These are phyloP conservation scores for Spisula solida DNA, from an alignment of 2,888 invertebrate genomes.

Conservation along the genomic window DNA sequence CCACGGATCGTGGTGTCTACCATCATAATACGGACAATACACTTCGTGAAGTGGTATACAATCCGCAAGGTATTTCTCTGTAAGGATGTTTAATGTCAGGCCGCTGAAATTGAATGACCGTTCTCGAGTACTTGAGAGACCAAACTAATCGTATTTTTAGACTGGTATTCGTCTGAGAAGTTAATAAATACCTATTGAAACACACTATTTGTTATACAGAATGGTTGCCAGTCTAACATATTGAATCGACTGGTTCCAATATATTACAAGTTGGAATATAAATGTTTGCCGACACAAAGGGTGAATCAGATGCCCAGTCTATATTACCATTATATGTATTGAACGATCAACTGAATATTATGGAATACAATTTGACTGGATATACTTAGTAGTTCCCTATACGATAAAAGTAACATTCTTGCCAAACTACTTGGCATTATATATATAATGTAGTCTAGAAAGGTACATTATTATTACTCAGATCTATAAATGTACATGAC, in stretches of 20 bases:
- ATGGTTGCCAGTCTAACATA: neutral
- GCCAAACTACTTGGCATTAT: neutral
- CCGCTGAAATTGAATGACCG: neutral
- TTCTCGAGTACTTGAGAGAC: neutral
- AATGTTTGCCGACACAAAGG: neutral
- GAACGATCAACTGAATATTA: neutral
- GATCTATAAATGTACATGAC: neutral
- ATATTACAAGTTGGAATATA: neutral
- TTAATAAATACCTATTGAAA: conserved; percentile 9
- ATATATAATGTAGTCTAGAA: neutral
- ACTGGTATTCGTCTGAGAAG: neutral
- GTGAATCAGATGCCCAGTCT: neutral
- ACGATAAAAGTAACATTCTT: neutral
- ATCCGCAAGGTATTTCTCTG: neutral
- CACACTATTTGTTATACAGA: conserved; percentile 1
- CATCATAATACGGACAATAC: too few species aligned
- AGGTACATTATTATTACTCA: neutral
- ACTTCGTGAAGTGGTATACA: too few species aligned
- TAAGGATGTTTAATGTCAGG: neutral
- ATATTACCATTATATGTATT: neutral
- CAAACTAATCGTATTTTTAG: neutral
- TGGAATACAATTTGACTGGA: neutral
- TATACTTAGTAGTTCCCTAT: neutral
- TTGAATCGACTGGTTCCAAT: conserved; percentile 5
- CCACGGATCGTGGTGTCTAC: too few species aligned